Conservation (phyloP, 2,113 vertebrate genomes). For the Dipodomys spectabilis region DNA sequence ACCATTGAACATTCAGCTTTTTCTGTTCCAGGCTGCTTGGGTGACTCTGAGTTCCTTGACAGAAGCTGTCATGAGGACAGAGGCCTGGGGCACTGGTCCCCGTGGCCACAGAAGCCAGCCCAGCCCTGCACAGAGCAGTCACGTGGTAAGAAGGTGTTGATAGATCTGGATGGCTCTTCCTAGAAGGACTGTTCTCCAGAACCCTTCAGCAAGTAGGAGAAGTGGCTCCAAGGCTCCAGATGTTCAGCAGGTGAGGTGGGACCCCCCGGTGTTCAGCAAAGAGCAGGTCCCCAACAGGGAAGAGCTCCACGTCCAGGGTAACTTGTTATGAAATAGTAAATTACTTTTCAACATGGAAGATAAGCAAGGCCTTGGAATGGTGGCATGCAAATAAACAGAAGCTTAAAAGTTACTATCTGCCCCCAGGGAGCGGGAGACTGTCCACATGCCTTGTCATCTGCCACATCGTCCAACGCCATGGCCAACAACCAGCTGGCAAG, state of each 20-base stretch:
- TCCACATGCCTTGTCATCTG: neutral
- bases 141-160: neutral
- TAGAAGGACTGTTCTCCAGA: neutral
- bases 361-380: constrained; percentile 20
- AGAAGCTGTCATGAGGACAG: neutral
- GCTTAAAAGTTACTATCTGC: constrained; percentile 56
- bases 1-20: neutral
- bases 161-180: neutral
- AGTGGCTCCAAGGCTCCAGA: neutral
- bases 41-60: neutral
- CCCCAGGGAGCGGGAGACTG: constrained; percentile 40
- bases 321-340: neutral
- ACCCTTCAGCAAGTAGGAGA: neutral
- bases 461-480: accelerated
- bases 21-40: neutral
- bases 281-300: neutral
- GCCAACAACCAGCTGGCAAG: neutral
- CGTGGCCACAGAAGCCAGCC: neutral
- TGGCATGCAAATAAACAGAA: constrained; percentile 64
- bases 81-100: neutral
- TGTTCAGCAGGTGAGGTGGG: neutral
- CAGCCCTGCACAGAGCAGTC: neutral
- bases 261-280: neutral
- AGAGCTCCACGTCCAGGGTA: neutral
- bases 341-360: constrained; percentile 56